Evolutionary conservation across 1,140 invertebrate genomes (phyloP), one percentile per base, ranked within the genome.

Genomic region (Pseudomyrmex sp.): DNA sequence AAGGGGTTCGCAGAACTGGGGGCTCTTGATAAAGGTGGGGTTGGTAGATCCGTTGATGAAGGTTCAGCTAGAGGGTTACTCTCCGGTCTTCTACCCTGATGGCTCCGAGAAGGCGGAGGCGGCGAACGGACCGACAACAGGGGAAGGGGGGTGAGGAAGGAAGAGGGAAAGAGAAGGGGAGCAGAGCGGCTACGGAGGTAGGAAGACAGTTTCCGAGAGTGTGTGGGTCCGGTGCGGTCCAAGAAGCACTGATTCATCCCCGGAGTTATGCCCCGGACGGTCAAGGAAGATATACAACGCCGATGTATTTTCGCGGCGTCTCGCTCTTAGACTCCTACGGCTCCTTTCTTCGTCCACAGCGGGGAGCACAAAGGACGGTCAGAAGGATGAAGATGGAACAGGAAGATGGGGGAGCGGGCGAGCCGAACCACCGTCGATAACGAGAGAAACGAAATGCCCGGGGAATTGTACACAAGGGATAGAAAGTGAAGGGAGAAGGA

Each of bases 1-100:
- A 88, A 82, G 83, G 88, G 89, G 86, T 85, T 90, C 85, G 46
- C 72, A 86, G 91, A 84, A 90, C 91, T 92, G 91, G 90, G 90
- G 90, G 91, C 91, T 93, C 93, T 94, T 94, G 94, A 94, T 94
- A 94, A 94, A 94, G 93, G 93, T 94, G 91, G 93, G 93, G 93
- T 92, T 91, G 93, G 90, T 90, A 91, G 93, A 94, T 93, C 93
- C 93, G 93, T 93, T 95, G 93, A 94, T 94, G 93, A 94, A 94
- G 94, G 93, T 94, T 94, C 93, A 93, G 88, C 85, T 90, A 93
- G 88, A 94, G 94, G 90, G 94, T 94, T 90, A 92, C 93, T 93
- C 77, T 93, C 77, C 86, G 91, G 92, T 93, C 93, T 94, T 93
- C 93, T 93, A 91, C 91, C 90, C 93, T 90, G 92, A 91, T 92